Evolutionary conservation across 2,797 vertebrate species (phyloP), one percentile per base, ranked within the genome.

Genomic region (Cuculus canorus): DNA sequence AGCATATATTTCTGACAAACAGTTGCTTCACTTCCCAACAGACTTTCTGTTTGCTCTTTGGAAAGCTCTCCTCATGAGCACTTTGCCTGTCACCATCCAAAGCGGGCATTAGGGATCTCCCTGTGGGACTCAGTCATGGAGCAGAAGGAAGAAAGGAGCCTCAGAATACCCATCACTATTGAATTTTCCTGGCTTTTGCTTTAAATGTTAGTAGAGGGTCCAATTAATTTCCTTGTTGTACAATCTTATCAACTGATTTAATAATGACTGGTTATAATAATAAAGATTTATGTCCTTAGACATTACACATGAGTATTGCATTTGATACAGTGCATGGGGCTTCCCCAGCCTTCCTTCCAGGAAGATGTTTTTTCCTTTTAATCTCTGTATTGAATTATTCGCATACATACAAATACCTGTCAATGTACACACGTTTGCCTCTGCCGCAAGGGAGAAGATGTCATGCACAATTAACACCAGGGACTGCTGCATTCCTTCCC

Each of bases 201-300:
- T 65, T 63, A 81, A 75, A 84, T 45, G 1, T 88, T 68, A 60
- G 68, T 33, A 50, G 56, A 65, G 33, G 75, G 61, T 77, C 71
- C 82, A 56, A 91, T 90, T 90, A 8, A 82, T 93, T 95, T 95
- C 92, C 95, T 88, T 77, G 84, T 92, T 88, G 84, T 39, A 57
- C 12, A 61, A 39, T 25, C 45, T 81, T 66, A 70, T 64, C 95
- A 89, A 87, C 41, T 93, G 93, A 92, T 92, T 94, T 93, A 90
- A 82, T 59, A 53, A 92, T 64, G 78, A 22, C 47, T 81, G 80
- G 24, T 85, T 87, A 71, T 52, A 96, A 95, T 84, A 88, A 87
- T 68, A 59, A 81, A 91, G 84, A 95, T 93, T 90, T 89, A 95
- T 86, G 73, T 64, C 73, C 78, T 89, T 54, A 91, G 39, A 88